phyloP scores from a whole-genome alignment of 2,888 invertebrate species.

The Teleogryllus oceanicus region DNA sequence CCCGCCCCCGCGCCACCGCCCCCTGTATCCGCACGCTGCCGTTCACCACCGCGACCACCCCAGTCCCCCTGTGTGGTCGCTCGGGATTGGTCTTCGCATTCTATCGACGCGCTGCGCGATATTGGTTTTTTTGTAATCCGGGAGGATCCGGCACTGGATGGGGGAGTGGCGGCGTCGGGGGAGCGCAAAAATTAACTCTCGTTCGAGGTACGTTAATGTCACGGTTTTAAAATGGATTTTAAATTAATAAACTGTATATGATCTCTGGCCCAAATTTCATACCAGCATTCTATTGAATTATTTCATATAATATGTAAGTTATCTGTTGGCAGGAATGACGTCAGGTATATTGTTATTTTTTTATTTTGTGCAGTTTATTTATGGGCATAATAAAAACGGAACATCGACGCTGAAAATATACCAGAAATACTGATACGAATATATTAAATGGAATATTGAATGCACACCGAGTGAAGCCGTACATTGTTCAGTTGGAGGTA shows the following conservation, averaged over 20 bases:
- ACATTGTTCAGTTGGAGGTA: background rate
- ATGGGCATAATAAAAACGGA: slow-evolving; percentile 3
- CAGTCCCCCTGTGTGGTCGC: background rate
- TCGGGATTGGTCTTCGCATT: background rate
- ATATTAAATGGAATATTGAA: slow-evolving; percentile 10
- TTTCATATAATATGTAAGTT: slow-evolving; percentile 18
- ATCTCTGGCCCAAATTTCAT: slow-evolving; percentile 8
- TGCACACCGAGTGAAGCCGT: background rate
- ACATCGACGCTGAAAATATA: slow-evolving; percentile 7
- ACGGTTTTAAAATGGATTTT: slow-evolving; percentile 18
- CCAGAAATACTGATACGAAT: background rate
- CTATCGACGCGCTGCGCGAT: background rate
- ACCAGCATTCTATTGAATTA: slow-evolving; percentile 18
- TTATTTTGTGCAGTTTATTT: background rate
- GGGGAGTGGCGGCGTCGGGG: background rate
- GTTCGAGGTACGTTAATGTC: slow-evolving; percentile 10
- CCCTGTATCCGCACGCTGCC: too few relatives aligned
- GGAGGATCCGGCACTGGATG: background rate
- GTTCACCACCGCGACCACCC: background rate
- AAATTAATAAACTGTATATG: slow-evolving; percentile 18
- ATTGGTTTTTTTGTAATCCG: slow-evolving; percentile 18
- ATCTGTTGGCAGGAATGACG: slow-evolving; percentile 9
- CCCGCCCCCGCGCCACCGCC: background rate
- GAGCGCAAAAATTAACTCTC: slow-evolving; percentile 9
- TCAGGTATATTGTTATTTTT: slow-evolving; percentile 1